Conservation (phyloP, 2,797 vertebrate species). For the Myotis findleyi region DNA sequence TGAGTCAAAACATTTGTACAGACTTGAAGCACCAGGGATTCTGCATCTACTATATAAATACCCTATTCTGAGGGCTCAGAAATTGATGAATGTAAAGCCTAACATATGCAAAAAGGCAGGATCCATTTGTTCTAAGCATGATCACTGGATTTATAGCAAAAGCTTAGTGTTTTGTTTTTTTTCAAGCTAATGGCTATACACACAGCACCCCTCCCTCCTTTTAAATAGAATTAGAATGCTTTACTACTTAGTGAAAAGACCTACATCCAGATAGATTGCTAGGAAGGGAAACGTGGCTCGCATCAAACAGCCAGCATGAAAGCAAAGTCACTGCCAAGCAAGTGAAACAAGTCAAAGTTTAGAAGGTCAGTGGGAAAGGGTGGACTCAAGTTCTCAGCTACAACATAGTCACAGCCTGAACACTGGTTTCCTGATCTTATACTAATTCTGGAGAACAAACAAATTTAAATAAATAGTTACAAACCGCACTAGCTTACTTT, state of each 20-base stretch:
- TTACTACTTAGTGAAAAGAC: neutral
- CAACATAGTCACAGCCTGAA: neutral
- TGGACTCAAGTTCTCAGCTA: neutral
- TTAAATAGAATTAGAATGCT: neutral
- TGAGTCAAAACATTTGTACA: neutral
- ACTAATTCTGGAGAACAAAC: neutral
- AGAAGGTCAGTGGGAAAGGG: neutral
- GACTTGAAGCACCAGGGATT: neutral
- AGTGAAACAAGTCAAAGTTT: neutral
- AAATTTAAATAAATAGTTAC: neutral
- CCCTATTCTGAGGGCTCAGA: neutral
- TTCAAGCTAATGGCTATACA: neutral
- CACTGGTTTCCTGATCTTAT: neutral
- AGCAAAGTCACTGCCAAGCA: neutral
- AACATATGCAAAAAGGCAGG: neutral
- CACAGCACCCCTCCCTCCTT: neutral
- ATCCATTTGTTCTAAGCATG: neutral
- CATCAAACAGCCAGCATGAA: neutral
- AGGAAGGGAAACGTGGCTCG: neutral
- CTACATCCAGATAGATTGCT: neutral
- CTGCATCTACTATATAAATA: neutral
- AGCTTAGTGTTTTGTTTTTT: neutral
- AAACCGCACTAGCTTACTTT: neutral
- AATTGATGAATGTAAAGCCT: neutral
- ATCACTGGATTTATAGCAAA: neutral